Evolutionary conservation across 2,113 vertebrate genomes (phyloP), one percentile per base, ranked within the genome.

Genomic region (Pseudorectes ferrugineus): DNA sequence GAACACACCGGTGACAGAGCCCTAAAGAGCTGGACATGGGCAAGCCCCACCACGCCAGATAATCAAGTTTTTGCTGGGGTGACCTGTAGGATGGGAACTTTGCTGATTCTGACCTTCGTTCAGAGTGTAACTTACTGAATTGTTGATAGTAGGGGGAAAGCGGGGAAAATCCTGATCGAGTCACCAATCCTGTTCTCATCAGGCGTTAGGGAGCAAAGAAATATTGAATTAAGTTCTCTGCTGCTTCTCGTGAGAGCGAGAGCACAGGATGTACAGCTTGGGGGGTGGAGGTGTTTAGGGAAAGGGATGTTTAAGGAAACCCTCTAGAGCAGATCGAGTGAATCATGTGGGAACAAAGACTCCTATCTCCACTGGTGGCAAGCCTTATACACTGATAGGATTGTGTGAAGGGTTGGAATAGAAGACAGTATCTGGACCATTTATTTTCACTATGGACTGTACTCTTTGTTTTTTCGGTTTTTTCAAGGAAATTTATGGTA

Each of bases 61-160:
- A 31, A 21, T 9, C 1, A 3, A 15, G 25, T 9, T 13, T 71
- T 40, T 46, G 20, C 35, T 67, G 38, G 23, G 4, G 3, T 55
- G 43, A 43, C 31, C 46, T 35, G 6, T 8, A 43, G 67, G 18
- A 23, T 45, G 38, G 16, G 33, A 67, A 45, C 23, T 48, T 38
- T 42, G 74, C 16, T 0, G 0, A 35, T 43, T 74, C 52, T 14
- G 6, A 4, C 28, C 35, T 61, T 61, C 0, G 0, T 38, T 74
- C 51, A 40, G 29, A 26, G 38, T 4, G 15, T 23, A 59, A 51
- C 17, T 81, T 36, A 18, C 0, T 26, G 51, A 81, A 62, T 35
- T 67, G 35, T 5, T 28, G 9, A 6, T 38, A n/a, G 40, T 18
- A 42, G 52, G 26, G 22, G 19, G 29, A 58, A 82, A 92, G 48